These are phyloP conservation scores for Epinephelus cyanopodus DNA, from an alignment of 2,113 vertebrate genomes.

Conservation along the genomic window DNA sequence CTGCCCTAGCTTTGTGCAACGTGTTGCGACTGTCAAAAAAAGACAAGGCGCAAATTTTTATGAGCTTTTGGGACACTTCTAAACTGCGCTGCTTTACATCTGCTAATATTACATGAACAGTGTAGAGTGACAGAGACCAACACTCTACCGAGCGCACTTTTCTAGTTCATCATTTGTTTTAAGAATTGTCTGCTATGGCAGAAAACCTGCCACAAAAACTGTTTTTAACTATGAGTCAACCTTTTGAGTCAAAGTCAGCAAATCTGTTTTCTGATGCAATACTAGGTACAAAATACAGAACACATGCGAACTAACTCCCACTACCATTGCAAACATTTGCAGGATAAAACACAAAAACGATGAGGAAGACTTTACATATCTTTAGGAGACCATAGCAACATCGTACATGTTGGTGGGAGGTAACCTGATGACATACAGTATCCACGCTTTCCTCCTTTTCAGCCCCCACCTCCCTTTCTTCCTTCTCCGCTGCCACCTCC, in stretches of 20 bases:
- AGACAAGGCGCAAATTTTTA: no score
- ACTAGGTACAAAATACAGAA: not conserved
- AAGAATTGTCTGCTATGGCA: no score
- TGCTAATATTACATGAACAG: no score
- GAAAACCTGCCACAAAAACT: no score
- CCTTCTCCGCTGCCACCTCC: constrained; percentile 50
- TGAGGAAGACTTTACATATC: not conserved
- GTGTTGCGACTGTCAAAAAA: no score
- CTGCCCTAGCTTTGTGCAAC: no score
- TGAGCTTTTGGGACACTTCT: no score
- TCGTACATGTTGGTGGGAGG: not conserved
- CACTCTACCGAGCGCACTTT: no score
- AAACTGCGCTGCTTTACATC: no score
- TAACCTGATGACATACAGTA: constrained; percentile 27
- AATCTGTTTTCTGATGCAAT: not conserved
- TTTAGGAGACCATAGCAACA: not conserved
- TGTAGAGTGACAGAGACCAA: no score
- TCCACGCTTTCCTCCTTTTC: constrained; percentile 13
- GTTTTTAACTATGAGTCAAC: not conserved
- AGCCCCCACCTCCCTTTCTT: not conserved
- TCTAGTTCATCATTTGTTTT: no score
- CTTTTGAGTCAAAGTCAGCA: not conserved
- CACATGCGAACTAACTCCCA: not conserved
- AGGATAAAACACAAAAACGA: not conserved
- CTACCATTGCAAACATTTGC: not conserved